Evolutionary conservation across 53 echinoderm and acorn worm genomes (phyloP), one percentile per base, ranked within the genome.

Genomic region (Crossaster papposus): DNA sequence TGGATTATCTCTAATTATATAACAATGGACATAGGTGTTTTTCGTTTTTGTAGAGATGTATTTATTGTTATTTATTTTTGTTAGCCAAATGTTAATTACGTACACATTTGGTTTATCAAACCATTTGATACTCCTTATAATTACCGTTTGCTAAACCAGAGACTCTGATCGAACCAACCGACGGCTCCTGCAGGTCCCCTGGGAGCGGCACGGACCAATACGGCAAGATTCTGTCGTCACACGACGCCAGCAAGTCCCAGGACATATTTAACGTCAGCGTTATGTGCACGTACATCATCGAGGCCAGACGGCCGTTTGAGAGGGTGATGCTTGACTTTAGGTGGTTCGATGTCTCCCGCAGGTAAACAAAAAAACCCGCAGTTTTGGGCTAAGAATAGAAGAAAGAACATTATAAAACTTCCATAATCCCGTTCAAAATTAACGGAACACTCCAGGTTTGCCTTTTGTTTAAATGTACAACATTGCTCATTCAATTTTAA

Each of bases 301-400:
- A 83, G 51, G 89, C 94, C 17, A 73, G 23, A 79, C 82, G 53
- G 28, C 91, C 91, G 30, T 91, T 79, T 38, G 55, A 79, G 22
- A 78, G 89, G 85, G 94, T 94, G 38, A 94, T 94, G 94, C 37
- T 91, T 1, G 94, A 94, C 78, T 94, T 94, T 78, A 68, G 91
- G 28, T 91, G 89, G 84, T 94, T 91, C 62, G 94, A 94, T 58
- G 91, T 94, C 64, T 85, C 64, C 58, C 82, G 89, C 36, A 88
- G 94, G 91, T 94, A 62, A 34, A 88, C 15, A 14, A 15, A 23
- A 3, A 50, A n/a, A n/a, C n/a, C n/a, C n/a, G 10, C 68, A n/a
- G 34, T 63, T 37, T 37, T 65, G 2, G 1, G 30, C 64, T 64
- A 12, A 8, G 11, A 58, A 58, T 58, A 58, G 12, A 58, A 58